Percentiles rank a stretch among this genome's conserved stretches.
These are phyloP conservation scores for Heliothis subflexa DNA, from an alignment of 1,140 invertebrate genomes.

Conservation along the genomic window DNA sequence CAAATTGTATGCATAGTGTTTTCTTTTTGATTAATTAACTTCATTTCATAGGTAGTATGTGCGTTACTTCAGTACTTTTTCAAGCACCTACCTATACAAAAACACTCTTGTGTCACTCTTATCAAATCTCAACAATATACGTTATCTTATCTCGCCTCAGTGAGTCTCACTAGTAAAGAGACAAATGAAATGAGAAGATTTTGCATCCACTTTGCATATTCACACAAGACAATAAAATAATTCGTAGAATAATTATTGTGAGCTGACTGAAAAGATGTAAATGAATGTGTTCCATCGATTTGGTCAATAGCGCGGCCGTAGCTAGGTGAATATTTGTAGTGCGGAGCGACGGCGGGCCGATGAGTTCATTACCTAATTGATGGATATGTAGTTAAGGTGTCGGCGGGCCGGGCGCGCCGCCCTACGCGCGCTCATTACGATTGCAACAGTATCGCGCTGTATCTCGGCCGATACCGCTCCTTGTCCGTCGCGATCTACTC, in stretches of 20 bases:
- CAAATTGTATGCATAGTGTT: not conserved
- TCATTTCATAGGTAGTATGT: not conserved
- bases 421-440: constrained; percentile 39
- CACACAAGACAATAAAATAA: constrained; percentile 31
- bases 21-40: not conserved
- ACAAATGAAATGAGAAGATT: no score
- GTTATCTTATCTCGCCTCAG: constrained; percentile 58
- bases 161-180: no score
- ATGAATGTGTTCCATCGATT: constrained; percentile 7
- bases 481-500: constrained; percentile 54
- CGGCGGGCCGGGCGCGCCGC: not conserved
- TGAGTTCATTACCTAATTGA: constrained; percentile 42
- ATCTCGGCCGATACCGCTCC: constrained; percentile 54
- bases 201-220: constrained; percentile 40
- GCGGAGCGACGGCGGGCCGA: constrained; percentile 15
- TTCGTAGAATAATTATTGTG: not conserved
- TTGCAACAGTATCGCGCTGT: constrained; percentile 66
- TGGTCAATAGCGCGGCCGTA: not conserved
- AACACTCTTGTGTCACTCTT: constrained; percentile 35
- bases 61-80: not conserved
- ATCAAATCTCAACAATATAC: constrained; percentile 56
- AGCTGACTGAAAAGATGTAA: constrained; percentile 3
- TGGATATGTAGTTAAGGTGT: constrained; percentile 43
- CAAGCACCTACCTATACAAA: not conserved
- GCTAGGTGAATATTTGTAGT: constrained; percentile 19